Evolutionary conservation across 2,797 vertebrate genomes (phyloP), one percentile per base, ranked within the genome.

Genomic region (Phylloscopus collybita): DNA sequence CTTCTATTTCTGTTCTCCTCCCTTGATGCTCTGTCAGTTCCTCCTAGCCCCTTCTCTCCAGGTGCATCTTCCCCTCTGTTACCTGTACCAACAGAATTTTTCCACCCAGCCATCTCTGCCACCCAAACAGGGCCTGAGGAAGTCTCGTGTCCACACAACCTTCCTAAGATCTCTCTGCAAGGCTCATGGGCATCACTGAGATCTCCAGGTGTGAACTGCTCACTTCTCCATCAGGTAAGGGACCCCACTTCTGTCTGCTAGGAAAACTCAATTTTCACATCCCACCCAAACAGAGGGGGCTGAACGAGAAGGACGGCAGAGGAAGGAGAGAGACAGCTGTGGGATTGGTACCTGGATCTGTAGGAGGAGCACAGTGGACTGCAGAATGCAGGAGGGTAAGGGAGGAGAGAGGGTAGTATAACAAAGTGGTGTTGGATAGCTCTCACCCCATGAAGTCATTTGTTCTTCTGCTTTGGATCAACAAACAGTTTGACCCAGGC

Each of bases 171-270:
- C 76, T 98, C 99, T 71, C 98, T 99, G 62, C 99, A 99, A 91
- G 98, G 98, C 69, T 99, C 99, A 32, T 99, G 99, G 99, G 98
- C 98, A 23, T 99, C 99, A 17, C 98, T 99, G 69, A 98, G 98
- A 78, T 99, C 99, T 13, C 98, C 99, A 0, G 98, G 98, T 53
- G 98, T 98, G 93, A 98, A 99, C 93, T 98, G 98, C 90, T 98
- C 98, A 62, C 98, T 98, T 95, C 98, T 99, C 70, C 92, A 98
- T 93, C 97, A 98, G 98, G 96, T 99, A 98, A 95, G 98, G 97
- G 89, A 23, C 25, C 16, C 6, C 0, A 0, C 26, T 73, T 69
- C 50, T 49, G 14, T 45, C 51, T 67, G 30, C 70, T 61, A 64
- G 66, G 34, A 73, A 91, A 51, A 13, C 16, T 51, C 72, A 51